A percentile compares a stretch with the other conserved stretches of the same genome.
These are phyloP conservation scores for Lydus trimaculatus DNA, from an alignment of 2,888 invertebrate species.

Conservation along the genomic window DNA sequence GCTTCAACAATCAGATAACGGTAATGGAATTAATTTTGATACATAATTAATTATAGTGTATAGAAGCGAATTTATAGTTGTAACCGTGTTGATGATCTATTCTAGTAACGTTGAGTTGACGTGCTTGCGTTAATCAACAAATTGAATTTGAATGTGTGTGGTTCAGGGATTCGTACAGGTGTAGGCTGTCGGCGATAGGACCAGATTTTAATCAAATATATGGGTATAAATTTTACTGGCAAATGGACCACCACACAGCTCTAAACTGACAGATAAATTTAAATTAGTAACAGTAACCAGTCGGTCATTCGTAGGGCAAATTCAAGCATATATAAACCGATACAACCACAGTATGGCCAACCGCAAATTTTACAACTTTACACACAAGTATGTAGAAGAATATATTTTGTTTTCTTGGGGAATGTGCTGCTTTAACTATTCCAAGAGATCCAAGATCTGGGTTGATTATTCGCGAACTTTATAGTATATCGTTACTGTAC, in stretches of 20 bases:
- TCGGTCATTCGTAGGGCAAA: not conserved
- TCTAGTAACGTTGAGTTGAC: slow-evolving; percentile 48
- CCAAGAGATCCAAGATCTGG: not conserved
- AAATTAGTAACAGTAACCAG: slow-evolving; percentile 22
- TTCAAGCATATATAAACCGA: not conserved
- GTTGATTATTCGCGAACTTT: not conserved
- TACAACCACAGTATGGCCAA: not conserved
- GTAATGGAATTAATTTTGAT: slow-evolving; percentile 51
- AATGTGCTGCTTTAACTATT: too few relatives aligned
- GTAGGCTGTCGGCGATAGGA: slow-evolving; percentile 33
- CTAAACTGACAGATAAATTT: slow-evolving; percentile 35
- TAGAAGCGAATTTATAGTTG: slow-evolving; percentile 37
- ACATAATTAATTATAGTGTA: slow-evolving; percentile 45
- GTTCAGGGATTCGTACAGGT: slow-evolving; percentile 43
- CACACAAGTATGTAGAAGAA: not conserved
- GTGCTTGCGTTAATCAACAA: slow-evolving; percentile 51
- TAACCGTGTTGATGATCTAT: slow-evolving; percentile 47
- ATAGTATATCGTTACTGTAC: not conserved
- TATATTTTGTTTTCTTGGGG: too few relatives aligned
- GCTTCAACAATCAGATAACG: slow-evolving; percentile 44
- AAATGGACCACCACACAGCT: not conserved
- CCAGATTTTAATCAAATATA: slow-evolving; percentile 31
- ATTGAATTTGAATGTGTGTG: slow-evolving; percentile 50
- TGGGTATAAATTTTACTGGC: slow-evolving; percentile 33
- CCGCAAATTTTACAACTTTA: slow-evolving; percentile 5